These are phyloP conservation scores for Synergus itoensis DNA, from an alignment of 2,888 invertebrate genomes.

Conservation along the genomic window DNA sequence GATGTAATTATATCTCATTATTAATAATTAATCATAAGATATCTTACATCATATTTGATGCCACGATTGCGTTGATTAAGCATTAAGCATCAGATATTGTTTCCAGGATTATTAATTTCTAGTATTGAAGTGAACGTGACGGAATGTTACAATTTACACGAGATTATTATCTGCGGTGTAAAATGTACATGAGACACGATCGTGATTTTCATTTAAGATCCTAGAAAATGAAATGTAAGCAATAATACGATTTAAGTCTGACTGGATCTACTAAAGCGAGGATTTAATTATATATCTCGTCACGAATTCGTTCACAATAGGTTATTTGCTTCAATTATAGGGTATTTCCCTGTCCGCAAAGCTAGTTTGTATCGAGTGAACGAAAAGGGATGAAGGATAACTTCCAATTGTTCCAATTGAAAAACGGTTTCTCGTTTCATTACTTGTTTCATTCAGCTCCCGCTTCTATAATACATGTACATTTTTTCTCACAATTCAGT, in stretches of 20 bases:
- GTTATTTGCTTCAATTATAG: conserved; percentile 26
- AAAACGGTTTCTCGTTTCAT: background rate
- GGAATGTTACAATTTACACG: too few relatives aligned
- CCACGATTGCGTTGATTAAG: background rate
- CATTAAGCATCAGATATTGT: background rate
- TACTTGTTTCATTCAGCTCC: background rate
- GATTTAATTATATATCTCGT: conserved; percentile 13
- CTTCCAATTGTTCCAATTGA: background rate
- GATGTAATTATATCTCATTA: background rate
- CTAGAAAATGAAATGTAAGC: conserved; percentile 26
- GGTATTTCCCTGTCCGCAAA: background rate
- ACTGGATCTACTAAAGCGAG: conserved; percentile 6
- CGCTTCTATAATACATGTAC: too few relatives aligned
- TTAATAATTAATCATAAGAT: background rate
- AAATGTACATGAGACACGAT: background rate
- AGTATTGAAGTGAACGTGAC: background rate
- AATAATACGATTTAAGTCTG: conserved; percentile 20
- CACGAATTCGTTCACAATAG: conserved; percentile 10
- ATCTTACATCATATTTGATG: background rate
- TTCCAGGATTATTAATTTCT: background rate
- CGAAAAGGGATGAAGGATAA: background rate
- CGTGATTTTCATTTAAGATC: conserved; percentile 28
- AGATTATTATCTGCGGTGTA: background rate
- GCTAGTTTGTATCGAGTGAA: background rate
- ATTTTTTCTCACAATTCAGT: too few relatives aligned